phyloP scores from a whole-genome alignment of 2,113 vertebrate species.

The Forbesichthys agassizii region DNA sequence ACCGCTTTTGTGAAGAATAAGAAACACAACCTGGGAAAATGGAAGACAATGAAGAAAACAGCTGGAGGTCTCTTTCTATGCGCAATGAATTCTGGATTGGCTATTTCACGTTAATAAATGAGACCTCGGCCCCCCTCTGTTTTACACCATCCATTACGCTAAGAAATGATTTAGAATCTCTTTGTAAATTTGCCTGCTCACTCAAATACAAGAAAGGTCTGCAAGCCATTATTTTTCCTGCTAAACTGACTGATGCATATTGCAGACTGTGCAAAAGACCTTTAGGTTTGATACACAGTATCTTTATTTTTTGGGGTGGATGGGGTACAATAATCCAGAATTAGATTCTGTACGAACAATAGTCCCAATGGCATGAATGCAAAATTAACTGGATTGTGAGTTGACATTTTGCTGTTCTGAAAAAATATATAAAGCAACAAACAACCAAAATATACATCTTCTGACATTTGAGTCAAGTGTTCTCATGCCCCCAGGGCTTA shows the following conservation, averaged over 20 bases:
- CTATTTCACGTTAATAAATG: not conserved
- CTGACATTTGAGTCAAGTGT: not conserved
- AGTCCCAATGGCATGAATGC: not conserved
- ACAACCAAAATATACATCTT: not conserved
- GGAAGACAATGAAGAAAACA: not conserved
- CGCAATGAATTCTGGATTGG: not conserved
- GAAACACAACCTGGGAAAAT: not conserved
- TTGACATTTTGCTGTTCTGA: slow-evolving; percentile 2
- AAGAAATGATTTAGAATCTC: not conserved
- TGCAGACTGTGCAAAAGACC: not conserved
- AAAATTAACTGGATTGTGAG: not conserved
- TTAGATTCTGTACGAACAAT: not conserved
- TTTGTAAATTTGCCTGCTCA: not conserved
- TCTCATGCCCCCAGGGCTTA: not conserved
- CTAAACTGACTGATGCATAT: not conserved
- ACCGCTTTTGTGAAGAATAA: not conserved
- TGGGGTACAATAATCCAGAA: not conserved
- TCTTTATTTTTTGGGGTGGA: not conserved
- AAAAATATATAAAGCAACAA: not conserved
- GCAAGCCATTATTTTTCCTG: slow-evolving; percentile 1
- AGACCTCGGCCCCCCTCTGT: not conserved
- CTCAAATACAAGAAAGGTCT: not conserved
- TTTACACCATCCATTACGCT: not conserved
- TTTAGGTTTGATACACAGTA: not conserved
- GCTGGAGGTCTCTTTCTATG: not conserved